Evolutionary conservation across 2,888 invertebrate genomes (phyloP).

Genomic region (Perdita meconis): DNA sequence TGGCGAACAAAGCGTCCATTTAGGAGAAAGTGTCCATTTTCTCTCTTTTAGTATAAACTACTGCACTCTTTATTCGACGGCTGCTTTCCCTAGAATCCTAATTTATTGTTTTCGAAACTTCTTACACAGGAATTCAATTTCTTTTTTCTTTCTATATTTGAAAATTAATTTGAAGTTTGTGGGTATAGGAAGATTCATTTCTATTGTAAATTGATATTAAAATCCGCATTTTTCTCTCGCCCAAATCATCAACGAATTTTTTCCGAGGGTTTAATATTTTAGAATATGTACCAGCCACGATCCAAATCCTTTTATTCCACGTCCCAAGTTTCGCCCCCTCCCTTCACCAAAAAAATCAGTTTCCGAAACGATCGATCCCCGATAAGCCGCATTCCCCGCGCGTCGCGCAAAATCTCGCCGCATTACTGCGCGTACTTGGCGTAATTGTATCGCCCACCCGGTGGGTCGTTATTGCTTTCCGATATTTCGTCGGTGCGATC

Average conservation of each 20-base stretch:
- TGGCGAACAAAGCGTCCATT: background rate
- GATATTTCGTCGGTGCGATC: slow-evolving; percentile 61
- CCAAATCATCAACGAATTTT: background rate
- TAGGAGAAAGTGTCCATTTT: background rate
- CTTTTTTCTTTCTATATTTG: background rate
- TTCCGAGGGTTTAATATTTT: background rate
- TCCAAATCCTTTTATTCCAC: slow-evolving; percentile 4
- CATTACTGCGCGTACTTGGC: slow-evolving; percentile 55
- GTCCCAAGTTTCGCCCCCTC: slow-evolving; percentile 19
- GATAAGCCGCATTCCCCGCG: slow-evolving; percentile 51
- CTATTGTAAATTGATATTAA: too few relatives aligned
- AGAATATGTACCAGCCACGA: background rate
- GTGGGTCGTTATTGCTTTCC: slow-evolving; percentile 67
- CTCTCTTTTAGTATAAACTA: background rate
- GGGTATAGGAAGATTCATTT: background rate
- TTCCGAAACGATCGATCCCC: slow-evolving; percentile 54
- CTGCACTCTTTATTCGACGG: too few relatives aligned
- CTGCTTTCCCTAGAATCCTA: too few relatives aligned
- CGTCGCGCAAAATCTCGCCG: slow-evolving; percentile 48
- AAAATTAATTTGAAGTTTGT: background rate
- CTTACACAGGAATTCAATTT: too few relatives aligned
- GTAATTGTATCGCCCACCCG: slow-evolving; percentile 65
- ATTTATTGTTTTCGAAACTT: too few relatives aligned
- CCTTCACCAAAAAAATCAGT: slow-evolving; percentile 27
- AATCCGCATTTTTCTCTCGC: background rate